Evolutionary conservation across 2,888 invertebrate genomes (phyloP).

Genomic region (Lithophane semibrunnea): DNA sequence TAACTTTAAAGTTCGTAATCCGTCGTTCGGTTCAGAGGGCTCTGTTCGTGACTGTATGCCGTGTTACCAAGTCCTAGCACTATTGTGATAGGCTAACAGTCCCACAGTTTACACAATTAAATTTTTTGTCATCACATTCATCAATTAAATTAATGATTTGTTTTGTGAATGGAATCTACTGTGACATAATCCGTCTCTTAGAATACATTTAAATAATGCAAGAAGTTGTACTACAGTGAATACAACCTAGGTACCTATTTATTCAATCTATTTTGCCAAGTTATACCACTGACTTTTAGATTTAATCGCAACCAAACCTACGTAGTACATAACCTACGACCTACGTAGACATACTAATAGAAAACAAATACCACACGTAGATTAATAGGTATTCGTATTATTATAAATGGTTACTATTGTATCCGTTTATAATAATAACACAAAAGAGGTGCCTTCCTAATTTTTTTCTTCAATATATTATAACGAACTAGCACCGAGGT

Average conservation of each 20-base stretch:
- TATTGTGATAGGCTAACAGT: constrained; percentile 52
- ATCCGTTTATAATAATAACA: constrained; percentile 10
- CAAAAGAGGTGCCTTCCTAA: constrained; percentile 56
- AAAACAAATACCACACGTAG: constrained; percentile 5
- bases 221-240: not conserved
- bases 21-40: not conserved
- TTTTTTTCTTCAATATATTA: constrained; percentile 68
- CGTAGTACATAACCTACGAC: no score
- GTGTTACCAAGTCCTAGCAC: constrained; percentile 46
- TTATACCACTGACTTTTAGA: constrained; percentile 2
- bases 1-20: constrained; percentile 15
- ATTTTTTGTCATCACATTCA: constrained; percentile 57
- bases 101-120: constrained; percentile 58
- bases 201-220: constrained; percentile 13
- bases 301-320: constrained; percentile 1
- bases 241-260: not conserved
- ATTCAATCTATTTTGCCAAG: constrained; percentile 10
- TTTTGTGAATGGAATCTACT: constrained; percentile 40
- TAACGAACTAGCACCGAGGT: constrained; percentile 74
- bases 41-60: constrained; percentile 54
- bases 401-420: not conserved
- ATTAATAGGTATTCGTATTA: not conserved
- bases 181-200: constrained; percentile 18
- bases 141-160: constrained; percentile 54
- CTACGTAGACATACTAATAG: constrained; percentile 9